phyloP scores from a whole-genome alignment of 1,140 invertebrate species.

The Hylaeus anthracinus region DNA sequence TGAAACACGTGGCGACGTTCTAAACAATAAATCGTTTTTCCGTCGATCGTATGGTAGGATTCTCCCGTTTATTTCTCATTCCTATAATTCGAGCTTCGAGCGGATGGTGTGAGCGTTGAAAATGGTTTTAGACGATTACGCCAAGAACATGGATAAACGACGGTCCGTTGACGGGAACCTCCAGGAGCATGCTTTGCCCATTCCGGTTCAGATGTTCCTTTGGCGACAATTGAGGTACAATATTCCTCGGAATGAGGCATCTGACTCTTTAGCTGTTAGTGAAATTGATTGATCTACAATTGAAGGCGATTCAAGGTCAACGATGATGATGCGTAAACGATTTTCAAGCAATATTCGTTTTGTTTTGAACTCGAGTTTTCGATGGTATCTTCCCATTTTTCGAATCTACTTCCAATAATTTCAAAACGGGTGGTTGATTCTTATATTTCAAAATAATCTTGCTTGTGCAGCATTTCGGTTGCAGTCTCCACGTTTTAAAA shows the following conservation, averaged over 20 bases:
- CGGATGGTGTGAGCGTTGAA: background rate
- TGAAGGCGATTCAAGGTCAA: too few species aligned
- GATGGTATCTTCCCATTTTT: too few species aligned
- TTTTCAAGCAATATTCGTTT: too few species aligned
- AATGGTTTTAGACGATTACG: slow-evolving; percentile 35
- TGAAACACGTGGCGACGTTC: slow-evolving; percentile 53
- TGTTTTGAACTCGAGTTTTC: too few species aligned
- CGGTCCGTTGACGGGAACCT: slow-evolving; percentile 80
- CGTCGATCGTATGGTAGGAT: background rate
- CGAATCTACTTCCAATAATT: too few species aligned
- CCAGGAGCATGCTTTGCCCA: slow-evolving; percentile 92
- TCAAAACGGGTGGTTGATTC: too few species aligned
- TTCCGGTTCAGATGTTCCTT: slow-evolving; percentile 98
- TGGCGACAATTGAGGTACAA: slow-evolving; percentile 96
- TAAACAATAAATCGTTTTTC: background rate
- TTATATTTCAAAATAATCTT: too few species aligned
- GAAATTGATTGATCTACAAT: too few species aligned
- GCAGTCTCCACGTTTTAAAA: too few species aligned
- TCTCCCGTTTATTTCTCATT: background rate
- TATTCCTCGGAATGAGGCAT: background rate
- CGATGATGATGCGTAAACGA: too few species aligned
- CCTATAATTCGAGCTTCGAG: background rate
- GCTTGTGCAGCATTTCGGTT: too few species aligned
- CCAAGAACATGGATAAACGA: slow-evolving; percentile 72
- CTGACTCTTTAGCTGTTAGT: too few species aligned